phyloP scores from a whole-genome alignment of 2,797 vertebrate species.

The Rachycentron canadum region DNA sequence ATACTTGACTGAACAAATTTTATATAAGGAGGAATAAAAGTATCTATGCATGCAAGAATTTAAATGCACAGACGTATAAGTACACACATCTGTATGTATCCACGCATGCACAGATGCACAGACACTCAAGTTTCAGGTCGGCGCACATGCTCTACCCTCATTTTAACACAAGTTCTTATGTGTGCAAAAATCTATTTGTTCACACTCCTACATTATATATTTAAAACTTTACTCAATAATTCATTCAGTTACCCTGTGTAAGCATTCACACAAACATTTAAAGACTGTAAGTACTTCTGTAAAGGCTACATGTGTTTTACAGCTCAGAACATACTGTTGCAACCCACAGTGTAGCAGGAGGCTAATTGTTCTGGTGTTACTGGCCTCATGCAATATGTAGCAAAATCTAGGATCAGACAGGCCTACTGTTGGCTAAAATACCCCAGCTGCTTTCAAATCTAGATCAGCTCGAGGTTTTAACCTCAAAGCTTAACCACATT shows the following conservation, averaged over 20 bases:
- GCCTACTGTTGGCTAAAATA: conserved; percentile 1
- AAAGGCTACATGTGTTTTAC: conserved; percentile 23
- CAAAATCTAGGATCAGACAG: not conserved
- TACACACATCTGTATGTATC: not conserved
- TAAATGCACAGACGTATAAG: not conserved
- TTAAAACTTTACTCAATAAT: conserved; percentile 22
- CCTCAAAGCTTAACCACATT: not conserved
- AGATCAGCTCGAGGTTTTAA: conserved; percentile 15
- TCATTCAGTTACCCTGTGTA: conserved; percentile 14
- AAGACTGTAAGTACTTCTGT: conserved; percentile 1
- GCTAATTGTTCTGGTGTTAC: conserved; percentile 20
- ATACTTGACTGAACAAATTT: conserved; percentile 61
- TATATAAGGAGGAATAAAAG: conserved; percentile 25
- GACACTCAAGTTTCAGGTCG: conserved; percentile 1
- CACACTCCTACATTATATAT: conserved; percentile 20
- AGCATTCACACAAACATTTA: not conserved
- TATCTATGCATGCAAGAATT: conserved; percentile 5
- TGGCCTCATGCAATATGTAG: not conserved
- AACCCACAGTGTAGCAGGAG: not conserved
- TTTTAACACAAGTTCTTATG: conserved; percentile 1
- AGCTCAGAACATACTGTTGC: not conserved
- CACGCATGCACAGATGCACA: not conserved
- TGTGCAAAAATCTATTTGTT: conserved; percentile 17
- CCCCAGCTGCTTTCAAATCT: conserved; percentile 7
- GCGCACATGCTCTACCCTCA: not conserved